Conservation (phyloP, 2,888 invertebrate genomes). For the Lochmaea capreae region DNA sequence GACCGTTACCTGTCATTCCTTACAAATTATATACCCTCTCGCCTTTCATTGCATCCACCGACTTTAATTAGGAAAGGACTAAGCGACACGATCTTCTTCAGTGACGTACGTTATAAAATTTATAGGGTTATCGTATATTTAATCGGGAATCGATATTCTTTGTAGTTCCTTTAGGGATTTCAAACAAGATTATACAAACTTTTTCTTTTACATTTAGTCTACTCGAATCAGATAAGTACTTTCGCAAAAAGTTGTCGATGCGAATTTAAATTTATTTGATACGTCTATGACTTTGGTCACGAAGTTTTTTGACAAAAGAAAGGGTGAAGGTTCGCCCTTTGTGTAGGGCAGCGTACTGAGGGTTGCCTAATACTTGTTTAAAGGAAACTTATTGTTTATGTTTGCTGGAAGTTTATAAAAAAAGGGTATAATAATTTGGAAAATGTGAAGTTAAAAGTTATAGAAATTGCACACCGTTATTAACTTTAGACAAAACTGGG, state of each 20-base stretch:
- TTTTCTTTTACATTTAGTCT: no score
- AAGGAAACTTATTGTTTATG: conserved; percentile 6
- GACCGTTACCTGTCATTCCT: conserved; percentile 39
- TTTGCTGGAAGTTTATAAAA: conserved; percentile 5
- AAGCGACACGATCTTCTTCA: background rate
- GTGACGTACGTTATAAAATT: background rate
- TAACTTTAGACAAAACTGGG: no score
- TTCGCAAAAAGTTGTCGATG: no score
- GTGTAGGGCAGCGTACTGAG: conserved; percentile 18
- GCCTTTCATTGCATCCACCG: conserved; percentile 37
- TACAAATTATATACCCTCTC: conserved; percentile 34
- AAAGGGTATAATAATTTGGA: background rate
- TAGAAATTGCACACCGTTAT: no score
- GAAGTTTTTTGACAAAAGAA: conserved; percentile 12
- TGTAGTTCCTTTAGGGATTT: background rate
- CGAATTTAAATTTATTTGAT: background rate
- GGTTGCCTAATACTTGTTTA: conserved; percentile 7
- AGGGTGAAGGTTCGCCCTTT: conserved; percentile 23
- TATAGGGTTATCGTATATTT: background rate
- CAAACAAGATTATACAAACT: no score
- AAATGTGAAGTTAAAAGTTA: no score
- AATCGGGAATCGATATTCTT: background rate
- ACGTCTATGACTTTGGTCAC: background rate
- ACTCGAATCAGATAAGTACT: no score
- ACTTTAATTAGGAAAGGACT: conserved; percentile 33